Evolutionary conservation across 2,888 invertebrate species (phyloP).

Genomic region (Tachina grossa): DNA sequence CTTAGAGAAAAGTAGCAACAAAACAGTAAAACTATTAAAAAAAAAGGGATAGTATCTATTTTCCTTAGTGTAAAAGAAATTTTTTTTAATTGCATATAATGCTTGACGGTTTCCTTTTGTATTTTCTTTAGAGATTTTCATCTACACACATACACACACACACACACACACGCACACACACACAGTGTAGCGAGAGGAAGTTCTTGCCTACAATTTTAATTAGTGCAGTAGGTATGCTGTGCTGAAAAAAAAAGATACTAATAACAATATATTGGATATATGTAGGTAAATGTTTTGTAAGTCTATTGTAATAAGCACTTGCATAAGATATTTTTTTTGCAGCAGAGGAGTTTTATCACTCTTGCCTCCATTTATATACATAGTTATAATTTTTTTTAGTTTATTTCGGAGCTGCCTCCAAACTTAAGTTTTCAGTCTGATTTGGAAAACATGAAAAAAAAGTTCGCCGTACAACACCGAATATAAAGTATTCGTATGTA

Average conservation of each 20-base stretch:
- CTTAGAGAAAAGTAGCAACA: background rate
- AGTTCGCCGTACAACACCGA: too few species aligned
- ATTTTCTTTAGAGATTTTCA: background rate
- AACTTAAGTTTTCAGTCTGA: too few species aligned
- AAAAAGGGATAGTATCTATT: background rate
- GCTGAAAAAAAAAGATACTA: background rate
- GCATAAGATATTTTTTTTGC: too few species aligned
- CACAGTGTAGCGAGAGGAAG: background rate
- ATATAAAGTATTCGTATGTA: too few species aligned
- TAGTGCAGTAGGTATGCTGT: slow-evolving; percentile 39
- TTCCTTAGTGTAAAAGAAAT: background rate
- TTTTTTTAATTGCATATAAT: background rate
- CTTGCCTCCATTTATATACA: too few species aligned
- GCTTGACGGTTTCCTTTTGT: slow-evolving; percentile 6
- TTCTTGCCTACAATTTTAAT: slow-evolving; percentile 53
- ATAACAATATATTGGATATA: background rate
- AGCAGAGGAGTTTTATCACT: too few species aligned
- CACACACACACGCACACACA: too few species aligned
- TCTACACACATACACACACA: background rate
- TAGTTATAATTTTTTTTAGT: too few species aligned
- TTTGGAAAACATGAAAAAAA: too few species aligned
- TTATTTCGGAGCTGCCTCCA: too few species aligned
- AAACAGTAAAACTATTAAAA: background rate
- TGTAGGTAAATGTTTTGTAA: too few species aligned
- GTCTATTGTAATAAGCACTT: too few species aligned